Conservation (phyloP, 2,797 vertebrate species). For the Danio jaintianensis region DNA sequence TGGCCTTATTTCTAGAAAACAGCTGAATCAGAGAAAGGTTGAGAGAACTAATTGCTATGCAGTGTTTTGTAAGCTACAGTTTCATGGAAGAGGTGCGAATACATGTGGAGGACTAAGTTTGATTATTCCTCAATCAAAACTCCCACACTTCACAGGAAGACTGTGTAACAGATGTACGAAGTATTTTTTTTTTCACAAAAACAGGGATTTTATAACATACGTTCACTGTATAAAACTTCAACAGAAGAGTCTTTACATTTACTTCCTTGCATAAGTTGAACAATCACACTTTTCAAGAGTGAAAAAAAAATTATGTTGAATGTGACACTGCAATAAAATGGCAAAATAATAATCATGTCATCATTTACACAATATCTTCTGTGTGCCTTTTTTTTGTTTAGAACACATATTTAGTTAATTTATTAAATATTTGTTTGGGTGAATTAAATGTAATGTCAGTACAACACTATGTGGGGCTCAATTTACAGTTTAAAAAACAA, state of each 20-base stretch:
- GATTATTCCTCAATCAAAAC: constrained; percentile 26
- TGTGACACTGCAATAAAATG: background rate
- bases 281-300: background rate
- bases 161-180: background rate
- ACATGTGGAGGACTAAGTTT: background rate
- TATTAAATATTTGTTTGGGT: background rate
- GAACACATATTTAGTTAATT: background rate
- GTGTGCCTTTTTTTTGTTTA: background rate
- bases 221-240: background rate
- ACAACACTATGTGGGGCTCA: background rate
- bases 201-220: constrained; percentile 12
- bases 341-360: background rate
- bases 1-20: constrained; percentile 18
- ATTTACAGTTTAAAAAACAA: background rate
- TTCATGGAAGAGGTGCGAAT: background rate
- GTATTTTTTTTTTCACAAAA: background rate
- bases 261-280: background rate
- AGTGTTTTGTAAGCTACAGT: background rate
- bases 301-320: no score
- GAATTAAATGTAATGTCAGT: background rate
- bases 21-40: constrained; percentile 33
- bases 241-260: background rate
- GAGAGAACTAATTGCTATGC: constrained; percentile 17
- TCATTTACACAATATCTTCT: background rate
- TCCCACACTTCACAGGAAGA: constrained; percentile 26